These are phyloP conservation scores for Zapornia atra DNA, from an alignment of 2,113 vertebrate species.

Conservation along the genomic window DNA sequence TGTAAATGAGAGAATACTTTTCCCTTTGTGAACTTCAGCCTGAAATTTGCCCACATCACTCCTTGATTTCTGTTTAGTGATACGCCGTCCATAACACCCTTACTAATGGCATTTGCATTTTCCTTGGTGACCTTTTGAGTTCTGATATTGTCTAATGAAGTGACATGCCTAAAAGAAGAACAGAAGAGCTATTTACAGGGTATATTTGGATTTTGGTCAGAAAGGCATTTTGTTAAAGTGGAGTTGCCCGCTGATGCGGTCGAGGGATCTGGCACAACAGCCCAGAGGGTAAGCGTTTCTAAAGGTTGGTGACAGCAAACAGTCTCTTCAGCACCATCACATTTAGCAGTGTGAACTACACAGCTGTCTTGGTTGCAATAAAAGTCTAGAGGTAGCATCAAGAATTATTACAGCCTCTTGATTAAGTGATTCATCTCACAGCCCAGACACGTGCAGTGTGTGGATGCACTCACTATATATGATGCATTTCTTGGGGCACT, in stretches of 20 bases:
- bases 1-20: conserved; percentile 1
- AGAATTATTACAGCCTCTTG: not conserved
- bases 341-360: not conserved
- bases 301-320: not conserved
- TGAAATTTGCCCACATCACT: not conserved
- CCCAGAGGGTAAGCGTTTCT: not conserved
- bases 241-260: not conserved
- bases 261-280: not conserved
- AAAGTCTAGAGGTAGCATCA: not conserved
- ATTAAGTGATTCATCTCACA: not conserved
- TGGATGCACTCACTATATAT: rapidly evolving
- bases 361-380: rapidly evolving
- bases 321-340: not conserved
- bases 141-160: not conserved
- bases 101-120: not conserved
- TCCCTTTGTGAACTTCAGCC: not conserved
- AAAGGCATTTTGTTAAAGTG: not conserved
- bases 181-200: not conserved
- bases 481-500: rapidly evolving
- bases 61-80: not conserved
- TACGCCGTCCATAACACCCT: not conserved
- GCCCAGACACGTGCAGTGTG: not conserved
- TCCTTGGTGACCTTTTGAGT: not conserved
- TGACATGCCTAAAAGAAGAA: not conserved
- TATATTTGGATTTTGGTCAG: not conserved